Evolutionary conservation across 1,140 invertebrate species (phyloP).

Genomic region (Lineus longissimus): DNA sequence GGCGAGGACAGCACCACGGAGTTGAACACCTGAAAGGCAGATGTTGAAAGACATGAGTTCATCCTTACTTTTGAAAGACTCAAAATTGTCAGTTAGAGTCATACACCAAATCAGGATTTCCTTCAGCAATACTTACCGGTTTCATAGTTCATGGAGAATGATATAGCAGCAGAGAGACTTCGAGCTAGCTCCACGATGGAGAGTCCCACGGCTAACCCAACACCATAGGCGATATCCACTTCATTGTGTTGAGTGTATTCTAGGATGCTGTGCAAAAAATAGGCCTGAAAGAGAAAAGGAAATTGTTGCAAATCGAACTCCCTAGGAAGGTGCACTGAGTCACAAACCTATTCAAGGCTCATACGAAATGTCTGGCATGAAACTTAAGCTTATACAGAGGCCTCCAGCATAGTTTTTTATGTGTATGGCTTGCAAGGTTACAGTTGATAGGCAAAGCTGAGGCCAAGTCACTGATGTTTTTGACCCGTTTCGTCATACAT

Average conservation of each 20-base stretch:
- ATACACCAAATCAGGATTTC: neutral
- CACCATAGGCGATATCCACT: slow-evolving; percentile 48
- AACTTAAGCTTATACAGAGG: neutral
- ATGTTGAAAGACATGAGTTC: slow-evolving; percentile 4
- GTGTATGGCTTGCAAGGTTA: neutral
- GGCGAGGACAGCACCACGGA: slow-evolving; percentile 61
- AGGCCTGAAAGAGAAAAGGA: slow-evolving; percentile 54
- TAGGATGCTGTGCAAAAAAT: slow-evolving; percentile 60
- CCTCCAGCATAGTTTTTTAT: neutral
- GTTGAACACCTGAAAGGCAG: slow-evolving; percentile 60
- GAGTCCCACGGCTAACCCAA: slow-evolving; percentile 58
- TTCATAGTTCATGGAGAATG: slow-evolving; percentile 61
- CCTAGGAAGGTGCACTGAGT: slow-evolving; percentile 6
- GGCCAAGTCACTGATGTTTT: neutral
- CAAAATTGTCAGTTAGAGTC: no score
- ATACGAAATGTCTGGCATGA: neutral
- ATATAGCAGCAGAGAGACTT: slow-evolving; percentile 60
- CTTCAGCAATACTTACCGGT: slow-evolving; percentile 29
- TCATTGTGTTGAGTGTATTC: slow-evolving; percentile 55
- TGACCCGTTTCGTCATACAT: no score
- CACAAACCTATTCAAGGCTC: neutral
- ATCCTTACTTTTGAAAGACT: neutral
- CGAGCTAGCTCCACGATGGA: slow-evolving; percentile 59
- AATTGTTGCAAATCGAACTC: slow-evolving; percentile 3
- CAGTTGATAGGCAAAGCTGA: neutral